phyloP scores from a whole-genome alignment of 2,888 invertebrate genomes.

The Microplitis manilae region DNA sequence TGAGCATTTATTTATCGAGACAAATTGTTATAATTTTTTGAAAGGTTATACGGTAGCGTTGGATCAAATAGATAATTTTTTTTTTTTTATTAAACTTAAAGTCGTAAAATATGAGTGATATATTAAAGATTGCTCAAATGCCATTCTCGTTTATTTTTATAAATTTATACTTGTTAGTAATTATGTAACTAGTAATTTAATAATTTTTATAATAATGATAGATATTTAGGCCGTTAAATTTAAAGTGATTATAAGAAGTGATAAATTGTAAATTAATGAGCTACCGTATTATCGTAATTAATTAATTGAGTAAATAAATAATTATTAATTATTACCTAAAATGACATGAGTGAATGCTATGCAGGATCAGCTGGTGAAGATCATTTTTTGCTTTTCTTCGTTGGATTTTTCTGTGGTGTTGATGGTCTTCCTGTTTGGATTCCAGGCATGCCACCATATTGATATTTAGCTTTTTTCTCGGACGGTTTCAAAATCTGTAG shows the following conservation, averaged over 20 bases:
- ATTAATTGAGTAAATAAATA: background rate
- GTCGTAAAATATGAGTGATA: too few species aligned
- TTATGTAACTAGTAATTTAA: too few species aligned
- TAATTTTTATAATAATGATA: too few species aligned
- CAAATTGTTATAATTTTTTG: background rate
- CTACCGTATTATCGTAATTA: background rate
- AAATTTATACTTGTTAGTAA: too few species aligned
- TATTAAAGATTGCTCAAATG: too few species aligned
- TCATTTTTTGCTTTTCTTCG: constrained; percentile 77
- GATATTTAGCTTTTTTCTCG: constrained; percentile 99
- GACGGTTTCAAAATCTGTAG: constrained; percentile 97
- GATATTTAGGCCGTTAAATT: too few species aligned
- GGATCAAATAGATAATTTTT: background rate
- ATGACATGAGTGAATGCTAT: constrained; percentile 65
- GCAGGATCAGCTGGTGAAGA: constrained; percentile 67
- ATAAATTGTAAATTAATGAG: too few species aligned
- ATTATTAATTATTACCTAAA: constrained; percentile 55
- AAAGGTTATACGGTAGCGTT: background rate
- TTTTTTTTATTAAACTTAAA: too few species aligned
- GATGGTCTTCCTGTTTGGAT: constrained; percentile 80
- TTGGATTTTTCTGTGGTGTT: constrained; percentile 84
- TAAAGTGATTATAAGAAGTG: too few species aligned
- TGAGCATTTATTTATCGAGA: background rate
- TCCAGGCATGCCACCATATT: constrained; percentile 91
- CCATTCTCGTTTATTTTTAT: too few species aligned